Percentiles rank a stretch among this genome's conserved stretches.
Conservation (phyloP, 2,113 vertebrate species). For the Semnornis frantzii region DNA sequence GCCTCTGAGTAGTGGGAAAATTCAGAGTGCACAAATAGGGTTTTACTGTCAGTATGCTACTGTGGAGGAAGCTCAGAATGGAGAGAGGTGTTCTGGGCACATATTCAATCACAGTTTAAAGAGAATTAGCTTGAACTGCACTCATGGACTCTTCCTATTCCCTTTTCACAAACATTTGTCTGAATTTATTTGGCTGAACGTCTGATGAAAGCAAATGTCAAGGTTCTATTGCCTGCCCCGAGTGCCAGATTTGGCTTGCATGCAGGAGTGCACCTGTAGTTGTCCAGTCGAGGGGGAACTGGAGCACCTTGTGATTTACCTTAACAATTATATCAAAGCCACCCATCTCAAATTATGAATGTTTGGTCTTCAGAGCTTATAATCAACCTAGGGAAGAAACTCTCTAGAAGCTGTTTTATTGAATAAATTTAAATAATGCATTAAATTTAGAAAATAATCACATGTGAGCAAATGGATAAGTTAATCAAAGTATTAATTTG, state of each 20-base stretch:
- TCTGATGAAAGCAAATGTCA: neutral
- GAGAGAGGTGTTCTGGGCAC: neutral
- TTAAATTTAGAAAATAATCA: slow-evolving; percentile 31
- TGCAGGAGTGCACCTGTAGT: neutral
- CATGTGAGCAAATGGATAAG: neutral
- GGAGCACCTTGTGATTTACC: neutral
- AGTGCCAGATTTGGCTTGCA: neutral
- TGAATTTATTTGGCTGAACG: neutral
- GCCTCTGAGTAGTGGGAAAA: neutral
- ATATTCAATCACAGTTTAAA: neutral
- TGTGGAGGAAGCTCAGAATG: neutral
- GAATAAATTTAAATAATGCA: slow-evolving; percentile 51
- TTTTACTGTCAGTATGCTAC: neutral
- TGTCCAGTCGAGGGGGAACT: neutral
- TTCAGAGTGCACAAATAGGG: rapidly evolving
- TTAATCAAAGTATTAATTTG: slow-evolving; percentile 51
- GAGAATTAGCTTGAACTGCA: neutral
- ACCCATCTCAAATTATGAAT: neutral
- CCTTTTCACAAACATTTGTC: neutral
- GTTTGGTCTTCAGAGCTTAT: slow-evolving; percentile 30
- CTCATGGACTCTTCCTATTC: neutral
- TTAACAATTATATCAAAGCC: slow-evolving; percentile 27
- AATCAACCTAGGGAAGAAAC: slow-evolving; percentile 30
- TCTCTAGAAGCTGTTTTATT: slow-evolving; percentile 27
- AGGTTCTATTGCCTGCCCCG: neutral